Base-by-base conservation (phyloP, 2,888 invertebrate genomes). In the Serrognathus titanus region DNA sequence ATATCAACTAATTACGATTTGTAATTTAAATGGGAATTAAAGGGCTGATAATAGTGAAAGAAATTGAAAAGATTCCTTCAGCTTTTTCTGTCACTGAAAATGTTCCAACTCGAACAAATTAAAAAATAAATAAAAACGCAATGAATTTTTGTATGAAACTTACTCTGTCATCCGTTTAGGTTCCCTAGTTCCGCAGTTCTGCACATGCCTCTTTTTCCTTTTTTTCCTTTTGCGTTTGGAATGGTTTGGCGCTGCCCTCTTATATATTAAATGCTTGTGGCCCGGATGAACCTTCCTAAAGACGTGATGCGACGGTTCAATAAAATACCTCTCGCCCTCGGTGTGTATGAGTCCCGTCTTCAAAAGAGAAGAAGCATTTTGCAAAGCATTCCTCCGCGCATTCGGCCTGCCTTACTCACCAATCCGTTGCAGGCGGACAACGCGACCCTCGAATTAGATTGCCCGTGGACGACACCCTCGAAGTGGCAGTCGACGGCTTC, bases 381-480 rank as follows among this genome's bases (percentile, higher is more conserved):
- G 38, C 37, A 31, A 38, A 43, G 50, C 36, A 31, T 43, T 40
- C 9, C 12, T 35, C 5, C n/a, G 35, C 37, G 20, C 12, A 38
- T 47, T 46, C 31, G 13, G 16, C 41, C 16, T 40, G 40, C 43
- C 20, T 54, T 53, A 80, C 90, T 88, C 77, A 93, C 93, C 83
- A 93, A 79, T 71, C 93, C 93, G 72, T 89, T 83, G 74, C 93
- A 94, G 12, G 92, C 85, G 10, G 92, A 92, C 55, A 94, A 74
- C 12, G 92, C 91, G 50, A 91, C 88, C 62, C 80, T 83, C 38
- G 92, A 91, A 54, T 79, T 78, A 5, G 83, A 78, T 63, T 90
- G 86, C 46, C 88, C 90, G 53, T 85, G 80, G 59, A 94, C 82
- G 66, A 83, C 79, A 64, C 94, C 94, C 57, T 86, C 86, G 77